phyloP scores from a whole-genome alignment of 1,140 invertebrate species.

The Aphidius ervi region DNA sequence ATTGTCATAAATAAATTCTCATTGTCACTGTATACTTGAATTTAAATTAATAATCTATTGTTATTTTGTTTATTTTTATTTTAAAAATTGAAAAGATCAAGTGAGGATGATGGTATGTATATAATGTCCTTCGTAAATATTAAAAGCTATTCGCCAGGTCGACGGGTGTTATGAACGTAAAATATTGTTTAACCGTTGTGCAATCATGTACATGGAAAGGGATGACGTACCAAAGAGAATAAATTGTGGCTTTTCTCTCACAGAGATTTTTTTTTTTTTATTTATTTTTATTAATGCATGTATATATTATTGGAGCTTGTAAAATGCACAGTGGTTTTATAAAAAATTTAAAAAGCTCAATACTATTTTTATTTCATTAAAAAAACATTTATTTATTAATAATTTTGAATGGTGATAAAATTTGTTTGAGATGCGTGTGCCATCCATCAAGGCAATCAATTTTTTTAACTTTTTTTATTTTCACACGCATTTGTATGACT shows the following conservation, averaged over 20 bases:
- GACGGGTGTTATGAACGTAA: neutral
- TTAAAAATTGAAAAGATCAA: constrained; percentile 7
- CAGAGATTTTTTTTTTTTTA: neutral
- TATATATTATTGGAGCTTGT: too few relatives aligned
- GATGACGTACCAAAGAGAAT: constrained; percentile 8
- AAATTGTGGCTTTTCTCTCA: constrained; percentile 2
- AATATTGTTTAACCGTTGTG: constrained; percentile 8
- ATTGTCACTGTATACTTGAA: constrained; percentile 5
- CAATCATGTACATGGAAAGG: constrained; percentile 5
- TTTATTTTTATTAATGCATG: too few relatives aligned
- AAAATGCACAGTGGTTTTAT: neutral
- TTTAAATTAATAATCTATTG: neutral
- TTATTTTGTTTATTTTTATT: too few relatives aligned
- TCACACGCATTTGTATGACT: too few relatives aligned
- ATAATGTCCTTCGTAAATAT: constrained; percentile 13
- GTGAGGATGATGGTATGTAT: neutral
- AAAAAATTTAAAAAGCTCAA: constrained; percentile 4
- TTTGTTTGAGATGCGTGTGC: too few relatives aligned
- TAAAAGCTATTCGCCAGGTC: constrained; percentile 1
- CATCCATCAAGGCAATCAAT: too few relatives aligned
- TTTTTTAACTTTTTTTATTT: too few relatives aligned
- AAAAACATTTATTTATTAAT: constrained; percentile 16
- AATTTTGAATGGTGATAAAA: too few relatives aligned
- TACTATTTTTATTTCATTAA: constrained; percentile 10
- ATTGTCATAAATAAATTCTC: constrained; percentile 8